Evolutionary conservation across 2,797 vertebrate species (phyloP).

Genomic region (Parotocinclus haroldoi): DNA sequence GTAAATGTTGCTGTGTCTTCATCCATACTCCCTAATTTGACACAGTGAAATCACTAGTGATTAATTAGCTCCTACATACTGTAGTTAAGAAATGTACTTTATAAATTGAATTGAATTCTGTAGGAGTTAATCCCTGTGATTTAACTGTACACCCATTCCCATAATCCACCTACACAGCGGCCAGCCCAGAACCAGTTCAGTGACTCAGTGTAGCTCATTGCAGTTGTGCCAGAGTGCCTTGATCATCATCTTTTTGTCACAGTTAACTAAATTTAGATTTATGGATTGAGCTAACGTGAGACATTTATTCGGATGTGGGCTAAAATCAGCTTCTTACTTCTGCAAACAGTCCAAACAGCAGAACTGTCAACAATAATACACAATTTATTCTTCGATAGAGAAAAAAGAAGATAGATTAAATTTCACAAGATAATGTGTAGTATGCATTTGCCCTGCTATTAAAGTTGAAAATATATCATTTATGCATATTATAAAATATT

Average conservation of each 20-base stretch:
- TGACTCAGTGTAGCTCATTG: constrained; percentile 6
- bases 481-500: neutral
- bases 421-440: neutral
- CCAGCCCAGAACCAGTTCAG: neutral
- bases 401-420: neutral
- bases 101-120: constrained; percentile 4
- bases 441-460: neutral
- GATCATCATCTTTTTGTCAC: constrained; percentile 14
- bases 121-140: constrained; percentile 23
- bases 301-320: constrained; percentile 6
- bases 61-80: constrained; percentile 7
- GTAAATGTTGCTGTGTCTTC: constrained; percentile 80
- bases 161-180: constrained; percentile 22
- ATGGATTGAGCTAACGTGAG: constrained; percentile 3
- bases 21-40: constrained; percentile 42
- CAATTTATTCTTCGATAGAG: no score
- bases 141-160: constrained; percentile 17
- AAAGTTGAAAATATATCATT: neutral
- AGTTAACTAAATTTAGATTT: constrained; percentile 13
- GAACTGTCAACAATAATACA: no score
- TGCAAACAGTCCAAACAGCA: neutral
- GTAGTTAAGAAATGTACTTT: constrained; percentile 6
- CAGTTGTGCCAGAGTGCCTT: constrained; percentile 21
- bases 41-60: constrained; percentile 29
- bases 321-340: neutral